phyloP scores from a whole-genome alignment of 2,888 invertebrate species.

The Metacarcinus magister region DNA sequence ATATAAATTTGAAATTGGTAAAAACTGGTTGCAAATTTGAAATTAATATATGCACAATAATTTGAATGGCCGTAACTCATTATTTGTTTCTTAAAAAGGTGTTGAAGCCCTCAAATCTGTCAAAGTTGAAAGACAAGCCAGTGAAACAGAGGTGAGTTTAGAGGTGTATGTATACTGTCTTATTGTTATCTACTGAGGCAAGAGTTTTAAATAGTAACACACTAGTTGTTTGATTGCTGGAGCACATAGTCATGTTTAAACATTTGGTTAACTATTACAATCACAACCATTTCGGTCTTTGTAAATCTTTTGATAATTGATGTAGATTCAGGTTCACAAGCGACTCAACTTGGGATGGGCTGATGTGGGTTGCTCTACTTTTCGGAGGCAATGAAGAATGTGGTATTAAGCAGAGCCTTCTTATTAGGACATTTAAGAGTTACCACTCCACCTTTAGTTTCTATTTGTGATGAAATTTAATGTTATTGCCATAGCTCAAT shows the following conservation, averaged over 20 bases:
- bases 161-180: background rate
- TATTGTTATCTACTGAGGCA: background rate
- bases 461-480: no score
- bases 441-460: no score
- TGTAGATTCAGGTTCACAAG: background rate
- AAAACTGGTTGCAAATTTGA: background rate
- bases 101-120: background rate
- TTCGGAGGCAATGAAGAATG: background rate
- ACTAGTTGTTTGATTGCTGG: background rate
- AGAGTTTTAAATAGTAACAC: background rate
- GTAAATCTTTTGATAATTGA: background rate
- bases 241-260: background rate
- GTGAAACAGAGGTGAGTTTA: slow-evolving; percentile 16
- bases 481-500: no score
- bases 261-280: background rate
- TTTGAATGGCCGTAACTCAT: background rate
- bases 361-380: background rate
- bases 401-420: background rate
- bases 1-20: background rate
- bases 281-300: background rate
- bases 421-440: background rate
- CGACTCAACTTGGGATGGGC: background rate
- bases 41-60: background rate
- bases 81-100: background rate
- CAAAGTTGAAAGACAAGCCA: slow-evolving; percentile 7